phyloP scores from a whole-genome alignment of 2,797 vertebrate species.

The Notoglanidium macrostoma region DNA sequence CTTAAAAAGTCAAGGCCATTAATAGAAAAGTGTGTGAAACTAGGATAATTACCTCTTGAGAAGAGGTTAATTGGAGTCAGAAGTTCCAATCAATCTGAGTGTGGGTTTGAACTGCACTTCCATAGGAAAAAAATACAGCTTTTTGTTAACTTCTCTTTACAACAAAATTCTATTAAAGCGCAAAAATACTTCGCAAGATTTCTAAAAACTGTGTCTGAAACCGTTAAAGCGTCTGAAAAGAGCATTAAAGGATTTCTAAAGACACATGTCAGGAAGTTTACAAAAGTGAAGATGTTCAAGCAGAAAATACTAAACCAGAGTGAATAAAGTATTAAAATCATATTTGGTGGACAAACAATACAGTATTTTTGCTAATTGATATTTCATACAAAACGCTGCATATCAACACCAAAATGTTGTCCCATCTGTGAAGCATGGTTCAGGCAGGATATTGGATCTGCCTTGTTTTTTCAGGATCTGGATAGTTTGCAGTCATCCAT shows the following conservation, averaged over 20 bases:
- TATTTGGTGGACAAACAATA: not conserved
- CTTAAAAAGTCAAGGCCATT: not conserved
- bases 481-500: not conserved
- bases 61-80: constrained; percentile 35
- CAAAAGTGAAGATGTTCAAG: not conserved
- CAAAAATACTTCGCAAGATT: not conserved
- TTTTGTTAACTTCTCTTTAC: not conserved
- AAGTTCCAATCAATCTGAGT: constrained; percentile 8
- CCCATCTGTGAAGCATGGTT: not conserved
- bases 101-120: not conserved
- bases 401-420: not conserved
- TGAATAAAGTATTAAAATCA: not conserved
- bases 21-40: constrained; percentile 1
- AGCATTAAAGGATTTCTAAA: not conserved
- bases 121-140: not conserved
- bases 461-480: not conserved
- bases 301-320: not conserved
- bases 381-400: not conserved
- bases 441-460: not conserved
- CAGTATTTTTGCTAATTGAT: not conserved
- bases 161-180: not conserved
- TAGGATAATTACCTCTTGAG: constrained; percentile 29
- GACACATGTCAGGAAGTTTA: not conserved
- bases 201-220: not conserved
- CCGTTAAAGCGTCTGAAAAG: not conserved